Conservation (phyloP, 2,797 vertebrate genomes). For the Myiothlypis coronata region DNA sequence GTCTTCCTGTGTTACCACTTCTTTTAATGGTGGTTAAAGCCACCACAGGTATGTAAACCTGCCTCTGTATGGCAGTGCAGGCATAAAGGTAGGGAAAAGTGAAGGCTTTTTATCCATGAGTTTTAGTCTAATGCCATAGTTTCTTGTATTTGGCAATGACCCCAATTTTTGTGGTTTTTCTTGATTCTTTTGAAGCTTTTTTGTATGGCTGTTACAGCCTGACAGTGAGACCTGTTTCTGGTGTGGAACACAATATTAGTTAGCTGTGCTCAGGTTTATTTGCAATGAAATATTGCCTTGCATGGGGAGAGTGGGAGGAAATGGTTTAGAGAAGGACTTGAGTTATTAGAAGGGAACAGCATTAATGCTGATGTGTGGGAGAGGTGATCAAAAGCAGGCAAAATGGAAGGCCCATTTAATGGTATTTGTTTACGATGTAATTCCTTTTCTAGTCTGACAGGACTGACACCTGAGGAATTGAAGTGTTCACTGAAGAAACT, state of each 20-base stretch:
- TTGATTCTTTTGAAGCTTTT: not conserved
- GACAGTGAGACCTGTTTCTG: not conserved
- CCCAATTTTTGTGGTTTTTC: not conserved
- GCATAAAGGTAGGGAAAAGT: not conserved
- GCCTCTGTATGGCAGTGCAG: not conserved
- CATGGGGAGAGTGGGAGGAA: not conserved
- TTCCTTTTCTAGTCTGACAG: constrained; percentile 6
- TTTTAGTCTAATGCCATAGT: not conserved
- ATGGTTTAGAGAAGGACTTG: not conserved
- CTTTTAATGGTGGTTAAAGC: not conserved
- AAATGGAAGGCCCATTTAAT: not conserved
- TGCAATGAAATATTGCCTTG: not conserved
- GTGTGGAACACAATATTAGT: not conserved
- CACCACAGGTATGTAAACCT: not conserved
- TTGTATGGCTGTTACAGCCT: not conserved
- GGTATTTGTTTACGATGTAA: not conserved
- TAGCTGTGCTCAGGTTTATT: not conserved
- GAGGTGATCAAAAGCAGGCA: not conserved
- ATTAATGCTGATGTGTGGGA: not conserved
- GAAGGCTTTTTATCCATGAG: not conserved
- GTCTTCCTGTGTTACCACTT: not conserved
- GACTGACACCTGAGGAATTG: constrained; percentile 9
- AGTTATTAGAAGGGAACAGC: not conserved
- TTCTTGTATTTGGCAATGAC: not conserved
- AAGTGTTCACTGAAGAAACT: not conserved